Evolutionary conservation across 2,888 invertebrate genomes (phyloP), one percentile per base, ranked within the genome.

Genomic region (Ophioninae sp.): DNA sequence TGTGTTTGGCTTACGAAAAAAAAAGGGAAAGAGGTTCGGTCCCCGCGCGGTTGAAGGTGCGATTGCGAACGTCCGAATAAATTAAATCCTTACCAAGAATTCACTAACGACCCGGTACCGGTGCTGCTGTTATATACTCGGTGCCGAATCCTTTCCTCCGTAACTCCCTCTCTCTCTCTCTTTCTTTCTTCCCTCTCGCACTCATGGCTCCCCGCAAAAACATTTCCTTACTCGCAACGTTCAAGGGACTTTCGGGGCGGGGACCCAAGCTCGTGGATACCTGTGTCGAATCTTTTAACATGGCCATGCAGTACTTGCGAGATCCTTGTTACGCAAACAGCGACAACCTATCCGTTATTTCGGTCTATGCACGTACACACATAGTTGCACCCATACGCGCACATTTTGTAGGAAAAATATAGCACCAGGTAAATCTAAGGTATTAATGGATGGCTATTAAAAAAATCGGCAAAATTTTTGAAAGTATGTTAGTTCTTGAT

Each of bases 81-180:
- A 90, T 90, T 90, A 90, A 90, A 90, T 90, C 87, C 89, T 88
- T 90, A 90, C 89, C 90, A 87, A 86, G 90, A 90, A 90, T 90
- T 84, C 88, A 88, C 89, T 90, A 90, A 90, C 89, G 89, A 90
- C 87, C 88, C 87, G 83, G 80, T 88, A 88, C 85, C 88, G 68
- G 68, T 80, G 68, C 64, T 61, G 78, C 59, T 63, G 56, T 73
- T 74, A 58, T 69, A 58, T 64, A 73, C 67, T 61, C 77, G 44
- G 79, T 78, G 85, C 63, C 67, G 82, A 81, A 81, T 83, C 77
- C 74, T 83, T 81, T 77, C 71, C 74, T 84, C 83, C 78, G 72
- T 68, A 78, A 82, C 76, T 82, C 71, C 56, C 82, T 81, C 74
- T 78, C 80, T 37, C 39, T 65, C 22, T 44, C 22, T 58, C 61